Evolutionary conservation across 2,113 vertebrate genomes (phyloP).

Genomic region (Serinus canaria): DNA sequence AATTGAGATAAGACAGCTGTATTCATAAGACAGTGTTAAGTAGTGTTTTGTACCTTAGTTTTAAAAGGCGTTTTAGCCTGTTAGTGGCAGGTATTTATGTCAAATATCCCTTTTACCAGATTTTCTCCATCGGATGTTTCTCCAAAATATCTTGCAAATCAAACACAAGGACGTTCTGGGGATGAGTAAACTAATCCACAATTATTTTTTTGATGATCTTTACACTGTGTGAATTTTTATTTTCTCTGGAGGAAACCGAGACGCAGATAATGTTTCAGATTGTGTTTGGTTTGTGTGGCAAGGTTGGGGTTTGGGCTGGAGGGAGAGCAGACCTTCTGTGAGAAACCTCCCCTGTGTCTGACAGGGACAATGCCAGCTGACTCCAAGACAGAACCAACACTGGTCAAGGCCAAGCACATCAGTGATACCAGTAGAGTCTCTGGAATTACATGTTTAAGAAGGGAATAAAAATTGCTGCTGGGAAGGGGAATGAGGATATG

Average conservation of each 20-base stretch:
- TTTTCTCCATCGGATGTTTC: not conserved
- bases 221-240: not conserved
- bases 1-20: not conserved
- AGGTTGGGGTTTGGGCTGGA: fast-evolving
- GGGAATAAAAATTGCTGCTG: not conserved
- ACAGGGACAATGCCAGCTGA: not conserved
- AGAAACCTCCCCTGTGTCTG: not conserved
- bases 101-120: not conserved
- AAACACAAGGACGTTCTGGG: not conserved
- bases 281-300: not conserved
- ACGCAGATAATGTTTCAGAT: not conserved
- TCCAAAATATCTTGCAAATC: not conserved
- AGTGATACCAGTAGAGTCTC: not conserved
- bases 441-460: not conserved
- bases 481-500: not conserved
- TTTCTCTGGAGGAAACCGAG: not conserved
- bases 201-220: not conserved
- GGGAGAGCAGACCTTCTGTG: not conserved
- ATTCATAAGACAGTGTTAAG: not conserved
- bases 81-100: not conserved
- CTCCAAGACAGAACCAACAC: not conserved
- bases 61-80: not conserved
- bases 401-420: not conserved
- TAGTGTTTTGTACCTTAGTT: not conserved
- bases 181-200: not conserved